Evolutionary conservation across 2,113 vertebrate species (phyloP).

Genomic region (Tetrax tetrax): DNA sequence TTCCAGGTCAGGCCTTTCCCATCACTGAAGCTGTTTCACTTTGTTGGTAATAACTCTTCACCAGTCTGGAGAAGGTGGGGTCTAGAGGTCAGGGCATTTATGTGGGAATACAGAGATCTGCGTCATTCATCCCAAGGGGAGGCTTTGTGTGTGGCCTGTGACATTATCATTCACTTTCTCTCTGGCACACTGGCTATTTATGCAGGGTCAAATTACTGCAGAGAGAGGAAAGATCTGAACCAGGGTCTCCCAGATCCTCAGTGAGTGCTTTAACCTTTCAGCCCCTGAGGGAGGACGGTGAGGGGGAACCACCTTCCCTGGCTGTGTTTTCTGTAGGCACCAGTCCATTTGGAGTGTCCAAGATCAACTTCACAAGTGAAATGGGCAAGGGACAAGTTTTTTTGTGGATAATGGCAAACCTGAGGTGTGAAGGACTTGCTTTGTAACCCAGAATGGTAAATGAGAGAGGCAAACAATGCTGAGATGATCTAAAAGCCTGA

Average conservation of each 20-base stretch:
- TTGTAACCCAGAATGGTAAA: not conserved
- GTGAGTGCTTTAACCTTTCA: conserved; percentile 24
- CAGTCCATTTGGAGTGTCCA: not conserved
- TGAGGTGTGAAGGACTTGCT: not conserved
- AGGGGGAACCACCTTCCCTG: not conserved
- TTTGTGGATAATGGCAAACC: not conserved
- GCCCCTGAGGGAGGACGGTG: not conserved
- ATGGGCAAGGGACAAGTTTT: not conserved
- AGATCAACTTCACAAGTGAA: not conserved
- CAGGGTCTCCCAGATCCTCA: not conserved
- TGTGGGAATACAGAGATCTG: conserved; percentile 16
- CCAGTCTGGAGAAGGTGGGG: conserved; percentile 23
- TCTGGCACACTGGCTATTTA: conserved; percentile 55
- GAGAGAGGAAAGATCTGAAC: conserved; percentile 9
- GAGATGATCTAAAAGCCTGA: not conserved
- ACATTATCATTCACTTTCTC: conserved; percentile 51
- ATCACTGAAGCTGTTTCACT: not conserved
- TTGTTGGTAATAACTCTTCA: conserved; percentile 37
- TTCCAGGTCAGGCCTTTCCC: not conserved
- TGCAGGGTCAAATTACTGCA: conserved; percentile 59
- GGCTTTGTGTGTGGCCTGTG: conserved; percentile 63
- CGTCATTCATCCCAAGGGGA: conserved; percentile 29
- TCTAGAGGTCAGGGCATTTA: conserved; percentile 39
- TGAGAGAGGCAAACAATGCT: not conserved
- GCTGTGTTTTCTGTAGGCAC: not conserved